These are phyloP conservation scores for Metallyticus violacea DNA, from an alignment of 2,888 invertebrate genomes.

Conservation along the genomic window DNA sequence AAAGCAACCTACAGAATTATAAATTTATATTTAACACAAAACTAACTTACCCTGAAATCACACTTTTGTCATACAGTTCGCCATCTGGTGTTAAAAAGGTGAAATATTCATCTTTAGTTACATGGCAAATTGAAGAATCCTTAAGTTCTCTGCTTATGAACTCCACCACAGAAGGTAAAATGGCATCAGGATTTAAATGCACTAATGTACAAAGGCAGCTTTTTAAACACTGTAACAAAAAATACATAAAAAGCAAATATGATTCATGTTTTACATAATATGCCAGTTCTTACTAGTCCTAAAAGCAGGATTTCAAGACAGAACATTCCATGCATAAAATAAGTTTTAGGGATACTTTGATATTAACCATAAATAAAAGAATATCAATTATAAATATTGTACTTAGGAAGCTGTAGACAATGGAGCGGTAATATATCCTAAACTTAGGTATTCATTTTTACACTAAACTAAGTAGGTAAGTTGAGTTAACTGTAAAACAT, in stretches of 20 bases:
- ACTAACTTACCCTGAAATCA: conserved; percentile 57
- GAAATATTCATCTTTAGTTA: conserved; percentile 77
- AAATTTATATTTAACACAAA: background rate
- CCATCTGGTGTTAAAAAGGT: conserved; percentile 83
- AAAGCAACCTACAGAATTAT: no score
- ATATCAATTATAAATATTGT: no score
- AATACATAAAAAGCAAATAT: background rate
- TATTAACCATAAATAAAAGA: no score
- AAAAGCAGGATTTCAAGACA: background rate
- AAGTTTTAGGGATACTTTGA: no score
- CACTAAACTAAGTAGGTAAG: no score
- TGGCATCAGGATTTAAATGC: conserved; percentile 59
- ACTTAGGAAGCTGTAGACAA: no score
- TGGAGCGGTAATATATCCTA: no score
- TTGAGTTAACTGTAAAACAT: no score
- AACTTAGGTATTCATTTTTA: no score
- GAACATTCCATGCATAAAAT: background rate
- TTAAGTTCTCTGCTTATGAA: conserved; percentile 60
- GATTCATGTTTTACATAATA: background rate
- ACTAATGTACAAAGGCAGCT: conserved; percentile 72
- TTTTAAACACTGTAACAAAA: conserved; percentile 55
- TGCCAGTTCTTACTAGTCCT: no score
- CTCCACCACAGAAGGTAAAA: conserved; percentile 63
- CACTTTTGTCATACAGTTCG: conserved; percentile 85
- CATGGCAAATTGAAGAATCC: conserved; percentile 63